A percentile compares a stretch with the other conserved stretches of the same genome.
These are phyloP conservation scores for Acromyrmex charruanus DNA, from an alignment of 1,140 invertebrate species.

Conservation along the genomic window DNA sequence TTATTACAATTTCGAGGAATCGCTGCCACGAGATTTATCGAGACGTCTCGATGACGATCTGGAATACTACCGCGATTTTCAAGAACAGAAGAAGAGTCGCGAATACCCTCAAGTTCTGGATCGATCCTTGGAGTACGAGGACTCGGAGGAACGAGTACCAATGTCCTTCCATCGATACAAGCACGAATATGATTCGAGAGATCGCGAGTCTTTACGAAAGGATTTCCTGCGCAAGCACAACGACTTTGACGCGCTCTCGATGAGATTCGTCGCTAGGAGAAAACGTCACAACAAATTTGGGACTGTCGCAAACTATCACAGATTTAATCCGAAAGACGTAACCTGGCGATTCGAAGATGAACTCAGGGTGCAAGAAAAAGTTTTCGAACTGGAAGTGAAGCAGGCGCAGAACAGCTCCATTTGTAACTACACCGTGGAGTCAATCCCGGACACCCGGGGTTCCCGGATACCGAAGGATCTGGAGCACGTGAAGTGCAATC, in stretches of 20 bases:
- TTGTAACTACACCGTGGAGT: conserved; percentile 73
- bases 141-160: neutral
- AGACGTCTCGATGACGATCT: neutral
- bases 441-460: conserved; percentile 51
- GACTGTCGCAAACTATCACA: neutral
- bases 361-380: too few species aligned
- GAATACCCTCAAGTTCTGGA: neutral
- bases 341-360: too few species aligned
- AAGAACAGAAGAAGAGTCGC: neutral
- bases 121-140: neutral
- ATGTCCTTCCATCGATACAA: neutral
- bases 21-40: neutral
- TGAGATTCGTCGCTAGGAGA: neutral
- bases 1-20: conserved; percentile 14
- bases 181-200: neutral
- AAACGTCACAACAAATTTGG: conserved; percentile 1
- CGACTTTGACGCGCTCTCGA: neutral
- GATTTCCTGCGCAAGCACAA: neutral
- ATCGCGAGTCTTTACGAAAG: neutral
- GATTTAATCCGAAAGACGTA: too few species aligned
- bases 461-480: conserved; percentile 52
- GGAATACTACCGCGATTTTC: neutral
- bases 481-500: conserved; percentile 73
- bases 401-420: conserved; percentile 69
- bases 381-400: conserved; percentile 65